A percentile compares a stretch with the other conserved stretches of the same genome.
phyloP scores from a whole-genome alignment of 2,797 vertebrate genomes.

The Gorsachius magnificus region DNA sequence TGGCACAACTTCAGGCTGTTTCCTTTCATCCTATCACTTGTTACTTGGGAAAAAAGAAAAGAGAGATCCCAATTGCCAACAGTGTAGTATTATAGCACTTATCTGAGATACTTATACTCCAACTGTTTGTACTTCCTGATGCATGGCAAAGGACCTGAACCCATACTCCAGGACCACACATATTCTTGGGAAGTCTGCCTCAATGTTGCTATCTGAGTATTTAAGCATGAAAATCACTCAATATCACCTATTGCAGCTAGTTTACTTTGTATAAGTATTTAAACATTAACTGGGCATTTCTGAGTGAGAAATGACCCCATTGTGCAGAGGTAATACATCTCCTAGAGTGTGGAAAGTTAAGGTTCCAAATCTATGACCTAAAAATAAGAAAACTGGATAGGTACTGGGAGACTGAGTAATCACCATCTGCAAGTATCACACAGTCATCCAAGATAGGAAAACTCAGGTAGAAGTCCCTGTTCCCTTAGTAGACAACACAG shows the following conservation, averaged over 20 bases:
- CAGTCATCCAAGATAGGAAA: neutral
- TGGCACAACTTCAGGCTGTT: neutral
- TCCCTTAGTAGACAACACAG: neutral
- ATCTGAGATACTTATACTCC: neutral
- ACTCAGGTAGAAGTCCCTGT: fast-evolving
- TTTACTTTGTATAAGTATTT: neutral
- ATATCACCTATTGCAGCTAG: neutral
- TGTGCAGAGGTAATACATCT: neutral
- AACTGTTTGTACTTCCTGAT: neutral
- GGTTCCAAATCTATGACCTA: neutral
- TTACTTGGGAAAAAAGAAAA: neutral
- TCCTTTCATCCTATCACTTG: neutral
- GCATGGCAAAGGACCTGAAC: neutral
- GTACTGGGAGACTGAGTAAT: neutral
- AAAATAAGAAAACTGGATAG: neutral
- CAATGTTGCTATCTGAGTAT: neutral
- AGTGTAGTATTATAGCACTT: neutral
- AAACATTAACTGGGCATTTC: neutral
- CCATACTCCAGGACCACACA: neutral
- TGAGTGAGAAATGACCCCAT: neutral
- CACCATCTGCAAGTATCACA: neutral
- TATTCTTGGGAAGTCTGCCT: neutral
- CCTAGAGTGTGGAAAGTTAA: neutral
- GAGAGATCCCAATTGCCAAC: neutral
- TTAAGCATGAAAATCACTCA: neutral